These are phyloP conservation scores for Trichoplusia ni DNA, from an alignment of 1,140 invertebrate genomes.

Conservation along the genomic window DNA sequence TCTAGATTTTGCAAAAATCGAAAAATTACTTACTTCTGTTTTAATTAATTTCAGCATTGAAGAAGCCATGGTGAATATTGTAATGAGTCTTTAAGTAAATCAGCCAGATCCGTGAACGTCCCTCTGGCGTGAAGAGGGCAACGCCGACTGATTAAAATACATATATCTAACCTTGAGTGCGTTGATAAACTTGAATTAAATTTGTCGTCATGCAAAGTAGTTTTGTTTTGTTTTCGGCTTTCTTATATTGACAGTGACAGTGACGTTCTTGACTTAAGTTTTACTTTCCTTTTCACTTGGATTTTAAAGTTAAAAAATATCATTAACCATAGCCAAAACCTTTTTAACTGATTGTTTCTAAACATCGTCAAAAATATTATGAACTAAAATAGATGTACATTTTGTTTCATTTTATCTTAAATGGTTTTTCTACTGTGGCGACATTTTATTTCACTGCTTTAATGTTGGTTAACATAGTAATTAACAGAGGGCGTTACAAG, in stretches of 20 bases:
- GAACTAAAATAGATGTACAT: no score
- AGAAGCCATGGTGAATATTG: conserved; percentile 55
- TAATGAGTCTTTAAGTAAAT: conserved; percentile 24
- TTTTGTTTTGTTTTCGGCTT: conserved; percentile 37
- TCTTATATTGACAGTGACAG: neutral
- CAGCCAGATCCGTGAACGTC: conserved; percentile 29
- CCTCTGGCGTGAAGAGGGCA: conserved; percentile 44
- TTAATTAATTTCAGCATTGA: conserved; percentile 73
- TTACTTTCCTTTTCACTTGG: neutral
- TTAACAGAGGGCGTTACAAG: conserved; percentile 5
- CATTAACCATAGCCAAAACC: neutral
- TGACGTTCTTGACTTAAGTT: neutral
- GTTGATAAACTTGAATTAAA: conserved; percentile 74
- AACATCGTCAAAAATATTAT: no score
- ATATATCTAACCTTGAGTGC: conserved; percentile 76
- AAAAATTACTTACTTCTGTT: conserved; percentile 66
- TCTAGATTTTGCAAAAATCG: neutral
- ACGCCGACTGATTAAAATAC: conserved; percentile 74
- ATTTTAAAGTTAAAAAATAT: neutral
- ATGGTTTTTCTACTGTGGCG: no score
- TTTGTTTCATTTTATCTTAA: no score
- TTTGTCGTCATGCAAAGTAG: conserved; percentile 46
- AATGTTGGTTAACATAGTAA: neutral
- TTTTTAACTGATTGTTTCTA: no score
- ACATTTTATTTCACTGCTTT: no score